A percentile compares a stretch with the other conserved stretches of the same genome.
These are phyloP conservation scores for Coturnix japonica DNA, from an alignment of 2,113 vertebrate species.

Conservation along the genomic window DNA sequence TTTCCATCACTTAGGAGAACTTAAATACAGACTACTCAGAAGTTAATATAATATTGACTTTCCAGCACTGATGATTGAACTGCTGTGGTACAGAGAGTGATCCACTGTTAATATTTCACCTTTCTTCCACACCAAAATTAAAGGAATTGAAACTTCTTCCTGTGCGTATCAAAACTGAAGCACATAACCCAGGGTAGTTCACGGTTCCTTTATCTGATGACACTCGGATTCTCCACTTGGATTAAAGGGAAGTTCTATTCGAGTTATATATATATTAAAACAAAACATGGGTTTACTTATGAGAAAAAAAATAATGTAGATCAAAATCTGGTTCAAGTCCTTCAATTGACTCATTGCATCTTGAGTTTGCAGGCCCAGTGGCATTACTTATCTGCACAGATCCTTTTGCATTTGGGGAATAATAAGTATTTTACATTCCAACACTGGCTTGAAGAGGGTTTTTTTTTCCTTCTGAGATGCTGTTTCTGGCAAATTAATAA, in stretches of 20 bases:
- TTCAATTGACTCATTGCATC: background rate
- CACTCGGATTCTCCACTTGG: background rate
- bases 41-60: slow-evolving; percentile 63
- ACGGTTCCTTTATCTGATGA: background rate
- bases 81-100: background rate
- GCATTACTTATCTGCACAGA: background rate
- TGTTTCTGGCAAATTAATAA: slow-evolving; percentile 65
- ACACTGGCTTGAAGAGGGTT: background rate
- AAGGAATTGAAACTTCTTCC: background rate
- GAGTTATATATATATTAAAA: background rate
- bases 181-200: fast-evolving
- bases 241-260: background rate
- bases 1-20: slow-evolving; percentile 48
- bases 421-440: background rate
- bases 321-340: background rate
- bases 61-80: slow-evolving; percentile 50
- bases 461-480: background rate
- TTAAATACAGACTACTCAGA: slow-evolving; percentile 15
- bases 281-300: background rate
- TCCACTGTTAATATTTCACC: slow-evolving; percentile 16
- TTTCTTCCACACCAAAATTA: background rate
- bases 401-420: background rate
- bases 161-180: background rate
- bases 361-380: background rate
- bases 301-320: background rate